These are phyloP conservation scores for Hapalemur alaotrensis DNA, from an alignment of 2,797 vertebrate genomes.

Conservation along the genomic window DNA sequence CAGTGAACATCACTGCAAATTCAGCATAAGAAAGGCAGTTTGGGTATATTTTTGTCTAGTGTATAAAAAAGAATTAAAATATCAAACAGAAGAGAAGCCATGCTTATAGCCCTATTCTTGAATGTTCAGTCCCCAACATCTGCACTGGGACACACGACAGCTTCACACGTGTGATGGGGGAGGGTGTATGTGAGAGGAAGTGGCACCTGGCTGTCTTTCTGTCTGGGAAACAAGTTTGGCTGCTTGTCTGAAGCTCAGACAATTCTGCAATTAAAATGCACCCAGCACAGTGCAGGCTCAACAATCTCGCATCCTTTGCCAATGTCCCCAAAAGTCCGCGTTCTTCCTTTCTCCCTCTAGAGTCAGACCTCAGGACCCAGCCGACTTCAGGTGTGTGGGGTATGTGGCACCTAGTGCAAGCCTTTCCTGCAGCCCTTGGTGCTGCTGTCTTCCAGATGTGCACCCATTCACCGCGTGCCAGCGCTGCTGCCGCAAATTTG, in stretches of 20 bases:
- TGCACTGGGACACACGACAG: background rate
- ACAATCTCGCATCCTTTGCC: too few relatives aligned
- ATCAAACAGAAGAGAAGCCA: background rate
- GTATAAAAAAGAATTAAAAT: background rate
- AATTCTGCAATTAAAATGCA: background rate
- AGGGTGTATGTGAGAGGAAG: background rate
- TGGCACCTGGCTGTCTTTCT: background rate
- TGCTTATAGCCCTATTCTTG: background rate
- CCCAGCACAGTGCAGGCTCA: background rate
- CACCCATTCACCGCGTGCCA: background rate
- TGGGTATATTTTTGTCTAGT: background rate
- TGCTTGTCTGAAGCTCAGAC: background rate
- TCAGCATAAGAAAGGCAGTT: background rate
- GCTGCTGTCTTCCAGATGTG: background rate
- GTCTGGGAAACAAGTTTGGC: background rate
- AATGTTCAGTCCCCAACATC: background rate
- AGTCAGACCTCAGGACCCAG: background rate
- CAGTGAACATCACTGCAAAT: background rate
- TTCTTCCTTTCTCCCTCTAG: background rate
- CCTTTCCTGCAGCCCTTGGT: background rate
- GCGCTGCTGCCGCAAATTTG: background rate
- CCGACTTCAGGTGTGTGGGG: background rate
- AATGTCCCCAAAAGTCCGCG: too few relatives aligned
- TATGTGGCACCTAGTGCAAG: fast-evolving
- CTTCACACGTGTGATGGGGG: background rate